Evolutionary conservation across 2,113 vertebrate species (phyloP), one percentile per base, ranked within the genome.

Genomic region (Pangasianodon hypophthalmus): DNA sequence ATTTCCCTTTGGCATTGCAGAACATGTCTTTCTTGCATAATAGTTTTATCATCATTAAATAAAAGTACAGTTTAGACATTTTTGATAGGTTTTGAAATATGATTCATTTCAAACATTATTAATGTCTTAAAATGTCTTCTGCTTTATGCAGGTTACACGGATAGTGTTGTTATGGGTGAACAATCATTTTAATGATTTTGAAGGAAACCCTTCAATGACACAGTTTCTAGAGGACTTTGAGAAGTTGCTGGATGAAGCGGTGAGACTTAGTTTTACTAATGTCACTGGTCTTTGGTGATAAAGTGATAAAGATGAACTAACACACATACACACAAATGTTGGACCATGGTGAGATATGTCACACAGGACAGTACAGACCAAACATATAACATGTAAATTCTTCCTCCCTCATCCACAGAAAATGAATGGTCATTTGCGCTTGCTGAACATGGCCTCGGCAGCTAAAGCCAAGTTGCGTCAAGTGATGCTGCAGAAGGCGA

Each of bases 171-270:
- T 99, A 90, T 99, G 98, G 98, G 98, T 99, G 91, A 99, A 99
- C 94, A 99, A 99, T 94, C 98, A 99, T 92, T 99, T 99, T 92
- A 99, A 98, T 93, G 98, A 99, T 95, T 99, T 99, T 93, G 98
- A 99, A 95, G 98, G 98, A 29, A 97, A 99, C 94, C 96, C 96
- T 32, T 97, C 97, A 73, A 99, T 99, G 98, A 99, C 97, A 9
- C 96, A 92, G 79, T 99, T 99, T 95, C 94, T 99, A 91, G 98
- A 99, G 90, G 97, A 99, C 69, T 99, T 99, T 94, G 98, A 99
- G 92, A 99, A 96, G 94, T 95, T 96, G 89, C 96, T 99, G 88
- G 98, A 99, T 95, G 93, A 94, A 29, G 95, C 97, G 88, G 98
- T 99, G 97, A 95, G 77, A 52, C 48, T 80, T 80, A n/a, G 4